Evolutionary conservation across 35 echinoderm and acorn worm genomes (phyloP), one percentile per base, ranked within the genome.

Genomic region (Hemicentrotus pulcherrimus): DNA sequence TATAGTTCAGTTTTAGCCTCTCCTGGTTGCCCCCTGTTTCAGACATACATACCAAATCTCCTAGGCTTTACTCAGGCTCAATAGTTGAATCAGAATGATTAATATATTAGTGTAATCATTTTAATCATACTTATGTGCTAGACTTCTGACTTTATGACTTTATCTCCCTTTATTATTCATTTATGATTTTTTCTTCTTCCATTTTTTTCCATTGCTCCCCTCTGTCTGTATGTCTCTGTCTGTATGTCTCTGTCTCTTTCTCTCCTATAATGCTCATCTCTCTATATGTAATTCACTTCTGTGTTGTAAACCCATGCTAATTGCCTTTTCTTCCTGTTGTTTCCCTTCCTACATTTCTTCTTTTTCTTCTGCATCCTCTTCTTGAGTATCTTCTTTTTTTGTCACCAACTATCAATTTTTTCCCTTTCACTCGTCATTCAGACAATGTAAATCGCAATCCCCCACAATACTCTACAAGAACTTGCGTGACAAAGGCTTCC

Each of bases 401-500:
- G 9, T 14, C 50, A 10, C 50, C 4, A 14, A 55, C 0, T 55
- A 10, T 55, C 50, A 10, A 8, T 55, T 55, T 28, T 28, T 22
- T 8, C 5, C 65, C 22, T n/a, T 22, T 2, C 5, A 22, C n/a
- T 22, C 24, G 28, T 78, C 65, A 78, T 28, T 7, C 28, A 78
- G 65, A 78, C 65, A 78, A 78, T n/a, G 28, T 28, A 28, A 78
- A 55, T 12, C 15, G 10, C 15, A 55, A 55, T 55, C 50, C 15
- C 1, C 50, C 12, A 22, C 24, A 78, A 78, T 78, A 28, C 65
- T 78, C 28, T 6, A n/a, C 19, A 78, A 78, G 22, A 78, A 78
- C 65, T n/a, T 78, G 65, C 65, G 65, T 78, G 65, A 78, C 65
- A 78, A 78, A n/a, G 65, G 65, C 65, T n/a, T 78, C 19, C 65